These are phyloP conservation scores for Rhopalosiphum maidis DNA, from an alignment of 1,140 invertebrate species.

Conservation along the genomic window DNA sequence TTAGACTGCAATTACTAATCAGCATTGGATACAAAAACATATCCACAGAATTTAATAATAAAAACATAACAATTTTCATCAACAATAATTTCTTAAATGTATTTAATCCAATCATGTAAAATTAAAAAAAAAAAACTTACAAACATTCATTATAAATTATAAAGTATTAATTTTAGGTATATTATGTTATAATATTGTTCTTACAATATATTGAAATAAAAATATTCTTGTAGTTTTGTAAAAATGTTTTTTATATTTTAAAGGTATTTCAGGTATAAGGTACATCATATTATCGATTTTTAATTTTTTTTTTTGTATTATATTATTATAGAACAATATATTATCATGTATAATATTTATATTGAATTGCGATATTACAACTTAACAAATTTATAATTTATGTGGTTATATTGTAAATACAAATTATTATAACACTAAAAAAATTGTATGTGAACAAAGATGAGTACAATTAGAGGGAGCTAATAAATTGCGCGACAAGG, in stretches of 20 bases:
- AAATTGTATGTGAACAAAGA: neutral
- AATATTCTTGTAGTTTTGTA: neutral
- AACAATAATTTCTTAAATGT: neutral
- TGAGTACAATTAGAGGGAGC: neutral
- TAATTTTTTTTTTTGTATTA: neutral
- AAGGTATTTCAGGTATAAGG: neutral
- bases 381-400: neutral
- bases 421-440: neutral
- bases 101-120: neutral
- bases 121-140: neutral
- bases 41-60: neutral
- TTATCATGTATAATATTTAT: neutral
- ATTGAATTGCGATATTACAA: neutral
- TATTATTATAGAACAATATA: slow-evolving; percentile 7
- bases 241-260: neutral
- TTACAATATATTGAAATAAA: neutral
- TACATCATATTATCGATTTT: neutral
- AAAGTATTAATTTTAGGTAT: neutral
- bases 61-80: slow-evolving; percentile 6
- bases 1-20: neutral
- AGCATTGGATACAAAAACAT: neutral
- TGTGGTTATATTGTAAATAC: neutral
- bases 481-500: neutral
- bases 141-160: neutral
- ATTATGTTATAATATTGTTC: neutral